Evolutionary conservation across 2,888 invertebrate species (phyloP).

Genomic region (Dilophus febrilis): DNA sequence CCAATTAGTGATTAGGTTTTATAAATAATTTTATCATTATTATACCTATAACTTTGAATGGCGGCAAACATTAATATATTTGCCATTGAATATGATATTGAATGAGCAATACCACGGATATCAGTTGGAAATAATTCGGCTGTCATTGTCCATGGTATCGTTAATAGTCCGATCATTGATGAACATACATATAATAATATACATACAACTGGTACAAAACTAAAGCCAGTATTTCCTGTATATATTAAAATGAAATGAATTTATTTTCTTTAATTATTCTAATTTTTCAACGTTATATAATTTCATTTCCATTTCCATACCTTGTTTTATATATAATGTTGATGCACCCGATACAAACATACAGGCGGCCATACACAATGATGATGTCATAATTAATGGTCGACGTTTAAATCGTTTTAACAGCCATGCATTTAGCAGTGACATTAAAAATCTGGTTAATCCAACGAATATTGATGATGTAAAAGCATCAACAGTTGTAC

Average conservation of each 20-base stretch:
- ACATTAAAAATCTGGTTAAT: conserved; percentile 36
- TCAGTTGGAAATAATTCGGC: conserved; percentile 43
- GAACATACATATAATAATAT: conserved; percentile 38
- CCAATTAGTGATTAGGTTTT: no score
- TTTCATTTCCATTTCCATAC: no score
- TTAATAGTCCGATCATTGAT: conserved; percentile 40
- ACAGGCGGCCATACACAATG: conserved; percentile 36
- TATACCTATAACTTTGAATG: conserved; percentile 32
- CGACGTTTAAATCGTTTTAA: conserved; percentile 35
- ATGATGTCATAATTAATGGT: conserved; percentile 35
- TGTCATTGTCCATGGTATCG: conserved; percentile 48
- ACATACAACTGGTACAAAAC: conserved; percentile 32
- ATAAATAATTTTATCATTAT: no score
- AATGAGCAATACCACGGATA: conserved; percentile 40
- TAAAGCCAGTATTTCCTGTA: not conserved
- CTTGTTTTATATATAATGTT: conserved; percentile 32
- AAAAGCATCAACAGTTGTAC: conserved; percentile 33
- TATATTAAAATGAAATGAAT: not conserved
- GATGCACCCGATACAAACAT: conserved; percentile 39
- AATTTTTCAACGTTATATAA: no score
- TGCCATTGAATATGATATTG: conserved; percentile 37
- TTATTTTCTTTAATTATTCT: no score
- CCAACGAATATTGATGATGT: conserved; percentile 39
- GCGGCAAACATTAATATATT: conserved; percentile 40
- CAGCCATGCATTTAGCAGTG: conserved; percentile 37